Percentiles rank a stretch among this genome's conserved stretches.
These are phyloP conservation scores for Trimorus sp. DNA, from an alignment of 2,888 invertebrate genomes.

Conservation along the genomic window DNA sequence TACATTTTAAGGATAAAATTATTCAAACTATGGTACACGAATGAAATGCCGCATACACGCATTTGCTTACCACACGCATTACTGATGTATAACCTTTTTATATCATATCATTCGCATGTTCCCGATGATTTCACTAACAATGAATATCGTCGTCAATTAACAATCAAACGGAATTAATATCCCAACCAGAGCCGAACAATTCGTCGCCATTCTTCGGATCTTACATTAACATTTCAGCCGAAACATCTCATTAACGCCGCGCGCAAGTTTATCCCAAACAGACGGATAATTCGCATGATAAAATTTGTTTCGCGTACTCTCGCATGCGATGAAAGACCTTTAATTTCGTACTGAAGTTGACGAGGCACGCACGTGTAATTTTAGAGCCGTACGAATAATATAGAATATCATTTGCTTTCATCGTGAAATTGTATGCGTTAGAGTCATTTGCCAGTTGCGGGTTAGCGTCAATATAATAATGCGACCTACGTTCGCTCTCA, in stretches of 20 bases:
- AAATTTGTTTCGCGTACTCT: conserved; percentile 51
- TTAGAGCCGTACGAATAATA: conserved; percentile 50
- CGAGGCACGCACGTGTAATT: conserved; percentile 54
- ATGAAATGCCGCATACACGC: background rate
- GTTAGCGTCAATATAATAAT: conserved; percentile 55
- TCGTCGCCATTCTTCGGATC: conserved; percentile 14
- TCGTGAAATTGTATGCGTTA: conserved; percentile 55
- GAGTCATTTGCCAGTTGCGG: conserved; percentile 54
- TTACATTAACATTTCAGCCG: conserved; percentile 37
- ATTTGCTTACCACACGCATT: conserved; percentile 24
- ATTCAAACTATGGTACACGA: background rate
- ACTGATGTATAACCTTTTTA: conserved; percentile 16
- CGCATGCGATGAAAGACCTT: conserved; percentile 56
- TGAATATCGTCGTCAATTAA: conserved; percentile 35
- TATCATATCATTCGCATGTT: conserved; percentile 29
- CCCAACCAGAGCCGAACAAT: too few species aligned
- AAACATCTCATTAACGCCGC: conserved; percentile 37
- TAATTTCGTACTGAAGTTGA: conserved; percentile 51
- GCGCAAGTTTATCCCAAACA: conserved; percentile 41
- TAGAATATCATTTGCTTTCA: conserved; percentile 61
- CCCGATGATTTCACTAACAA: conserved; percentile 17
- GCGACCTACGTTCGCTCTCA: conserved; percentile 39
- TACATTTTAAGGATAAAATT: background rate
- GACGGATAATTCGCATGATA: conserved; percentile 53
- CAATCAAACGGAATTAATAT: conserved; percentile 41